Conservation (phyloP, 92 coral and sea anemone genomes). For the Pocillopora grandis region DNA sequence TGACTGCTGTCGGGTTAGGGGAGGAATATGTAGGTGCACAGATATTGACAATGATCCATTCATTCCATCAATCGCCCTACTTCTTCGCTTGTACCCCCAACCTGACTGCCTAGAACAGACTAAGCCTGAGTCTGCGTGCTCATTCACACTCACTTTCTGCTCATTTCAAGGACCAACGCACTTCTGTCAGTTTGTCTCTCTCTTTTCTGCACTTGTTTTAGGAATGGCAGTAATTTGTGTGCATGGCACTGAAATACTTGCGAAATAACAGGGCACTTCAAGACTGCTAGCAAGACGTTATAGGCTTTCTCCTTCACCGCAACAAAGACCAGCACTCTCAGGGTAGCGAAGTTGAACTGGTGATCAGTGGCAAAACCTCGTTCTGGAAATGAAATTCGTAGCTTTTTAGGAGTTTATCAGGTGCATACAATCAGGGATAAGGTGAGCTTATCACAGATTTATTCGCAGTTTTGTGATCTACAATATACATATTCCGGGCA, state of each 20-base stretch:
- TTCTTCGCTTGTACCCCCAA: no score
- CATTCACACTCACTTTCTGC: neutral
- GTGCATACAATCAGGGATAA: no score
- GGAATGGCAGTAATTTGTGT: neutral
- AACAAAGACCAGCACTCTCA: slow-evolving; percentile 19
- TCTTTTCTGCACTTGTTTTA: neutral
- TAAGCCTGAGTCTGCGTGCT: neutral
- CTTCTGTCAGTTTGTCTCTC: neutral
- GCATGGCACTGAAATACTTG: slow-evolving; percentile 1
- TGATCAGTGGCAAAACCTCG: neutral
- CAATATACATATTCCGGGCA: no score
- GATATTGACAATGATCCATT: no score
- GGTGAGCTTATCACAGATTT: no score
- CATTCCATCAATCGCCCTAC: no score
- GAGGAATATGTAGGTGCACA: no score
- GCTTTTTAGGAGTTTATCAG: no score
- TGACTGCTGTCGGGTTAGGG: no score
- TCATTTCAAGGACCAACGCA: neutral
- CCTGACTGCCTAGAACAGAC: no score
- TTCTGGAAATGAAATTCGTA: slow-evolving; percentile 6
- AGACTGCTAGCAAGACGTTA: neutral
- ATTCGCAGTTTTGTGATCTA: no score
- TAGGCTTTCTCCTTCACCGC: slow-evolving; percentile 22
- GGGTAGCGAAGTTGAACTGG: neutral
- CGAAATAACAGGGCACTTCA: slow-evolving; percentile 4